Conservation (phyloP, 2,797 vertebrate genomes). For the Anomalospiza imberbis region DNA sequence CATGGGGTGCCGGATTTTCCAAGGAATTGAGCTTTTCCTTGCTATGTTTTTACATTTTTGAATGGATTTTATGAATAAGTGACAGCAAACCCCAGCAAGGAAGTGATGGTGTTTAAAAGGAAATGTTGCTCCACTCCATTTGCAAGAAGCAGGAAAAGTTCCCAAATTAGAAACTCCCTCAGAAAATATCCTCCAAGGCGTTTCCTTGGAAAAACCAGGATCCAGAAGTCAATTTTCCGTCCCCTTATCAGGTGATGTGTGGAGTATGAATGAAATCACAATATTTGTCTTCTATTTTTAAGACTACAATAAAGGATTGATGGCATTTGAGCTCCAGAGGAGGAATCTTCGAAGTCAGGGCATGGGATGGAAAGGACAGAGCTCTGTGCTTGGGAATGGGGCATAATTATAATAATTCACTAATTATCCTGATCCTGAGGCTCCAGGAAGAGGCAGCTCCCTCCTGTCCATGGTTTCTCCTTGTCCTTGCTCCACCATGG, state of each 20-base stretch:
- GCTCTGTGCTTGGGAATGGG: not conserved
- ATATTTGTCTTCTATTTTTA: not conserved
- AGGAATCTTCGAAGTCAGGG: not conserved
- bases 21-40: not conserved
- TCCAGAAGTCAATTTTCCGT: not conserved
- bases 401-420: not conserved
- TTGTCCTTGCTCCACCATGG: too few relatives aligned
- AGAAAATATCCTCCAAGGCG: not conserved
- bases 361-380: not conserved
- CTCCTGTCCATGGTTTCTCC: not conserved
- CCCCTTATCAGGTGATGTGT: not conserved
- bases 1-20: not conserved
- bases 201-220: not conserved
- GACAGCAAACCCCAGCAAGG: not conserved
- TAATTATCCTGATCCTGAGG: not conserved
- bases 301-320: not conserved
- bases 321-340: not conserved
- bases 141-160: not conserved
- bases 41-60: not conserved
- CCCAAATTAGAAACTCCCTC: not conserved
- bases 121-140: not conserved
- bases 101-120: not conserved
- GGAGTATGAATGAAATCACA: not conserved
- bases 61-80: not conserved
- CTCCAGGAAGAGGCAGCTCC: not conserved